These are phyloP conservation scores for Propithecus perrieri DNA, from an alignment of 2,797 vertebrate genomes.

Conservation along the genomic window DNA sequence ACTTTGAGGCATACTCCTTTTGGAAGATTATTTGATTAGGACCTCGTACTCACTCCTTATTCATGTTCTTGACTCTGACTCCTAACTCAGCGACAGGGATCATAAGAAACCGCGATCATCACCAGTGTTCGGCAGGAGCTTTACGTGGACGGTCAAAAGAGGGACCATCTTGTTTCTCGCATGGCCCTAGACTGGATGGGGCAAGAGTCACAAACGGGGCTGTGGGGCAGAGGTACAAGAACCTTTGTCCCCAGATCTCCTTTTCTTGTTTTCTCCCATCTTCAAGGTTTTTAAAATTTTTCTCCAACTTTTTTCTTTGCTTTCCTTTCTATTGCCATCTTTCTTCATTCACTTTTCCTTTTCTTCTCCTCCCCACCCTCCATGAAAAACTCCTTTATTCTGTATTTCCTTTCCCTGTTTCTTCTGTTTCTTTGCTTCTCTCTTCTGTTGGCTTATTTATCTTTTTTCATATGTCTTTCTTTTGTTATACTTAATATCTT, in stretches of 20 bases:
- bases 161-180: rapidly evolving
- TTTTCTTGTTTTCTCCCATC: neutral
- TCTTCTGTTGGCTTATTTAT: neutral
- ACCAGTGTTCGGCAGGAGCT: neutral
- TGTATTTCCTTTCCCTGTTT: neutral
- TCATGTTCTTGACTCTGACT: neutral
- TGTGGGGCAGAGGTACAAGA: rapidly evolving
- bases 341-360: neutral
- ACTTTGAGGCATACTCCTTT: neutral
- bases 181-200: rapidly evolving
- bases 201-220: rapidly evolving
- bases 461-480: neutral
- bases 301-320: neutral
- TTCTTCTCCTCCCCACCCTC: neutral
- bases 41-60: neutral
- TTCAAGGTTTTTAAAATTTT: neutral
- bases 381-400: neutral
- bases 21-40: neutral
- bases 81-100: neutral
- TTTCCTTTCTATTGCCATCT: rapidly evolving
- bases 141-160: neutral
- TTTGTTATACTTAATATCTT: neutral
- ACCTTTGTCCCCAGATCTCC: rapidly evolving
- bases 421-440: neutral
- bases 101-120: rapidly evolving